These are phyloP conservation scores for Aplodontia rufa DNA, from an alignment of 2,113 vertebrate species.

Conservation along the genomic window DNA sequence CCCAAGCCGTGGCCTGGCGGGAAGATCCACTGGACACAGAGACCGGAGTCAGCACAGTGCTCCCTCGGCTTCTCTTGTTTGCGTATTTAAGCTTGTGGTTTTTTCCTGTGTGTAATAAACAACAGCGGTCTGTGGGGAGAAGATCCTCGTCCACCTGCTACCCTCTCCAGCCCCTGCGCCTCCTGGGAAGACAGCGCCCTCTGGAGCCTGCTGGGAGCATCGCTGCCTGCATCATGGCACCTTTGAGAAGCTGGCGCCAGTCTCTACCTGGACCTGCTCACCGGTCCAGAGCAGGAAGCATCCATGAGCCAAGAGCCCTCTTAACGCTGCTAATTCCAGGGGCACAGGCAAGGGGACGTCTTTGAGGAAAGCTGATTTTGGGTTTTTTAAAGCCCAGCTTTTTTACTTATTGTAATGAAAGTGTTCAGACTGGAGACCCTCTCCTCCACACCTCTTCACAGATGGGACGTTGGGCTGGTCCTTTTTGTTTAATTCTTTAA, in stretches of 20 bases:
- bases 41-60: not conserved
- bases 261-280: not conserved
- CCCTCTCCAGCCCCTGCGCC: not conserved
- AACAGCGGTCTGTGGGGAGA: conserved; percentile 57
- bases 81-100: conserved; percentile 29
- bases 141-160: conserved; percentile 14
- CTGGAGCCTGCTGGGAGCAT: conserved; percentile 56
- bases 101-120: conserved; percentile 78
- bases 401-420: conserved; percentile 40
- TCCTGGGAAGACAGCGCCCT: conserved; percentile 28
- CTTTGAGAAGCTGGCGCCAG: too few species aligned
- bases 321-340: conserved; percentile 66
- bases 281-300: conserved; percentile 15
- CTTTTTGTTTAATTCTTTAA: conserved; percentile 5
- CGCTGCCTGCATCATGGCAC: not conserved
- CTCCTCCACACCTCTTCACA: conserved; percentile 47
- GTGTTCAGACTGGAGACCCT: conserved; percentile 52
- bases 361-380: conserved; percentile 60
- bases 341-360: conserved; percentile 22
- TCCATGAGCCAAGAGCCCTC: conserved; percentile 69
- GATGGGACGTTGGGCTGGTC: conserved; percentile 41
- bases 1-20: not conserved
- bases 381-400: conserved; percentile 51
- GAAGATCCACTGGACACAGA: not conserved
- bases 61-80: conserved; percentile 50